Evolutionary conservation across 2,113 vertebrate genomes (phyloP), one percentile per base, ranked within the genome.

Genomic region (Rattus norvegicus): DNA sequence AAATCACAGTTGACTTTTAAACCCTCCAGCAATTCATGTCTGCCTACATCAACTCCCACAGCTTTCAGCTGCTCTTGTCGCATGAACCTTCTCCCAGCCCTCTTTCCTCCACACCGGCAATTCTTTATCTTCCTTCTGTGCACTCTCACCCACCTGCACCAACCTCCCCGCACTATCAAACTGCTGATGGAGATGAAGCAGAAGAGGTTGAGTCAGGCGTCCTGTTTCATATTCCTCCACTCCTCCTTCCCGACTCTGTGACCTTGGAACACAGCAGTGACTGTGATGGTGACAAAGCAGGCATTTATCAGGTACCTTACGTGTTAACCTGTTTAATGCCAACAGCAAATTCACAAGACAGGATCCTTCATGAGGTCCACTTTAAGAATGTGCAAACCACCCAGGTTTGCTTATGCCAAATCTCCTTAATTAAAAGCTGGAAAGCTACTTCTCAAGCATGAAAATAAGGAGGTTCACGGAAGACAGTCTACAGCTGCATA

Each of bases 1-100:
- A 97, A 97, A 96, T 96, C 96, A 96, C 83, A 96, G 95, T 88
- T 97, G 96, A 91, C 94, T 96, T 95, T 95, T 90, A 92, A 94
- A 63, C 89, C 96, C 93, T 96, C 61, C 16, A 94, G 96, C 93
- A 91, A 73, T 54, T 90, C 94, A 19, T 90, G 93, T 95, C 96
- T 97, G 77, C 94, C 96, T 93, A 76, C 93, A 80, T 92, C 94
- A 84, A 30, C 96, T 89, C 95, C 97, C 91, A 96, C 94, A 5
- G 86, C 47, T 69, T 36, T 94, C 95, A 61, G 91, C 1, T 94
- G 91, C 75, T 96, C 93, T 67, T 92, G 94, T 94, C 73, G 87
- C 54, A 47, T 8, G 43, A 92, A 73, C 86, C 67, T 59, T 43
- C 79, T 52, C 49, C 7, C 77, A 79, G 83, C 77, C 39, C 56